A percentile compares a stretch with the other conserved stretches of the same genome.
Evolutionary conservation across 1,140 invertebrate genomes (phyloP).

Genomic region (Zaprionus lachaisei): DNA sequence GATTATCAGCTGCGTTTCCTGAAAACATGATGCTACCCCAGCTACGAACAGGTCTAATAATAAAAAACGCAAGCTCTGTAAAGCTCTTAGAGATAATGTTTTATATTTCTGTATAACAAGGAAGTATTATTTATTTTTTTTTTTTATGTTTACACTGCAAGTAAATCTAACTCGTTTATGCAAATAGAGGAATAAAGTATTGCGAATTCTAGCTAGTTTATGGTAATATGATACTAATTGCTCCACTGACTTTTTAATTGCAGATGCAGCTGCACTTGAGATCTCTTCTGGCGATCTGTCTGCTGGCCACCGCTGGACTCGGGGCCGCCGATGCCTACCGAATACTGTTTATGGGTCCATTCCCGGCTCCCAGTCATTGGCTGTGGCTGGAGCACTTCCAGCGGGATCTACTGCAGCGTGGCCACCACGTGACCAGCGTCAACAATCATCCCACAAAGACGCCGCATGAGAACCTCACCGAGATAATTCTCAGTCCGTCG

Average conservation of each 20-base stretch:
- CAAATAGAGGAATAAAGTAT: constrained; percentile 53
- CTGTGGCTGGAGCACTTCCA: constrained; percentile 86
- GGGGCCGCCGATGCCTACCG: constrained; percentile 45
- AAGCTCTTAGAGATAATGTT: not conserved
- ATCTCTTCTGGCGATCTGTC: constrained; percentile 36
- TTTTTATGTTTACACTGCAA: not conserved
- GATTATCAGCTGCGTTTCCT: constrained; percentile 10
- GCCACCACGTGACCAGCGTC: constrained; percentile 87
- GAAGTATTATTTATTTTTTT: constrained; percentile 10
- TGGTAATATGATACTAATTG: constrained; percentile 53
- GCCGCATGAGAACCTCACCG: constrained; percentile 85
- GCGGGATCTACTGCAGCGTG: constrained; percentile 85
- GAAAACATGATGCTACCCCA: not conserved
- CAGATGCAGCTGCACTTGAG: constrained; percentile 66
- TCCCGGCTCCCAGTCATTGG: constrained; percentile 85
- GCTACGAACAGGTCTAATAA: not conserved
- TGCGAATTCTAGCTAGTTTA: constrained; percentile 33
- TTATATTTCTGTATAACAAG: constrained; percentile 26
- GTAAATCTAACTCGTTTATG: constrained; percentile 44
- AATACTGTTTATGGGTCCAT: constrained; percentile 82
- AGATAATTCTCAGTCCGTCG: constrained; percentile 85
- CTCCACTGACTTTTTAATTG: constrained; percentile 56
- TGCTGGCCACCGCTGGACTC: constrained; percentile 35
- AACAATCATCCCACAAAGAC: constrained; percentile 85
- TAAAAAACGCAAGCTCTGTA: not conserved